Evolutionary conservation across 2,113 vertebrate species (phyloP).

Genomic region (Polyodon spathula): DNA sequence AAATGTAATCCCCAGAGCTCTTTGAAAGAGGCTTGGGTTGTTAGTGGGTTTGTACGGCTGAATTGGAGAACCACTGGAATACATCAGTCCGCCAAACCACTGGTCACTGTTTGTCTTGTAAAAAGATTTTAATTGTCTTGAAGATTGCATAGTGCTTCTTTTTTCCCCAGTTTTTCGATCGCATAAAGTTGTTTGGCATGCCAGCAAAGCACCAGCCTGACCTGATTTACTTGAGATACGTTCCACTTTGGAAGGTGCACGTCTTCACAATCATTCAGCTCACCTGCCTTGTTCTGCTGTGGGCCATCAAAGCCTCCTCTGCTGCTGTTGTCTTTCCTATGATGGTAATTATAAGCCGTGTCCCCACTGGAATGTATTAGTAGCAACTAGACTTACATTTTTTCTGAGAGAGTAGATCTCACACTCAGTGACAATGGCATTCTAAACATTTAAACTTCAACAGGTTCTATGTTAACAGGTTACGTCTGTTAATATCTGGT

Average conservation of each 20-base stretch:
- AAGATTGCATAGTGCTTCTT: background rate
- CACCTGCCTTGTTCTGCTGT: slow-evolving; percentile 79
- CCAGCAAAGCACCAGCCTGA: slow-evolving; percentile 89
- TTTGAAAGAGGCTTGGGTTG: too few relatives aligned
- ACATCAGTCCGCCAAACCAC: too few relatives aligned
- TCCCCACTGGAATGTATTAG: slow-evolving; percentile 1
- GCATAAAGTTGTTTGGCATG: slow-evolving; percentile 89
- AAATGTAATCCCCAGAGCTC: too few relatives aligned
- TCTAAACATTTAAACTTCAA: too few relatives aligned
- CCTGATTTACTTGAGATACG: slow-evolving; percentile 85
- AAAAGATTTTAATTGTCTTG: too few relatives aligned
- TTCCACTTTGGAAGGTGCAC: slow-evolving; percentile 91
- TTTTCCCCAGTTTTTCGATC: slow-evolving; percentile 75
- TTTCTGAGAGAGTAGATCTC: too few relatives aligned
- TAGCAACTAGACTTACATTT: background rate
- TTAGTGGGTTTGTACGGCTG: too few relatives aligned
- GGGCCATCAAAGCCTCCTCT: slow-evolving; percentile 84
- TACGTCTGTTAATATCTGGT: background rate
- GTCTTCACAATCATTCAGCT: slow-evolving; percentile 86
- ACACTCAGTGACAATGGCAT: too few relatives aligned
- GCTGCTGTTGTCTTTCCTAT: slow-evolving; percentile 91
- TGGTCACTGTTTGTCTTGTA: too few relatives aligned
- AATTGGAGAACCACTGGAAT: too few relatives aligned
- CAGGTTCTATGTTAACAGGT: too few relatives aligned
- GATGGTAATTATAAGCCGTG: slow-evolving; percentile 65